Percentiles rank a stretch among this genome's conserved stretches.
These are phyloP conservation scores for Oopsacas minuta DNA, from an alignment of 37 sponge, comb jelly and placozoan genomes.

Conservation along the genomic window DNA sequence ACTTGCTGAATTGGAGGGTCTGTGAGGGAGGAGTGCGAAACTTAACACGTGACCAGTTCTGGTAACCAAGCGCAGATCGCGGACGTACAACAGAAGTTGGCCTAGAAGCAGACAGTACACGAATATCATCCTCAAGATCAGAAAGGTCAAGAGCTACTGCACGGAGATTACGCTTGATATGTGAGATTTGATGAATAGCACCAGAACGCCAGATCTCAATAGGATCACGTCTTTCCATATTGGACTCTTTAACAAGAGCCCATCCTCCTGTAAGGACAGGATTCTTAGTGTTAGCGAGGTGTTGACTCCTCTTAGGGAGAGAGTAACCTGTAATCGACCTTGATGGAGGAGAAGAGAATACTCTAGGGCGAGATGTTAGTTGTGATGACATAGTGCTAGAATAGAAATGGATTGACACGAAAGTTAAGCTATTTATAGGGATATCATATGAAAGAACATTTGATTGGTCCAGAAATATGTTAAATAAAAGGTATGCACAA, in stretches of 20 bases:
- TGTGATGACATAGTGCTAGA: slow-evolving; percentile 6
- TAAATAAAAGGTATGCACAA: not conserved
- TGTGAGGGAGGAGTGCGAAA: not conserved
- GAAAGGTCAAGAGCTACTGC: not conserved
- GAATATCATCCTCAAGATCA: not conserved
- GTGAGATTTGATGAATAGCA: not conserved
- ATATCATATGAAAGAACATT: not conserved
- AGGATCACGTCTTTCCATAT: not conserved
- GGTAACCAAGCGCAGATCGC: not conserved
- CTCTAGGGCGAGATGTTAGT: not conserved
- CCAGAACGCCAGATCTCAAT: slow-evolving; percentile 3
- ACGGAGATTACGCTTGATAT: not conserved
- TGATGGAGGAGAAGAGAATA: not conserved
- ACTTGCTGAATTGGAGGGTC: slow-evolving; percentile 7
- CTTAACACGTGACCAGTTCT: slow-evolving; percentile 15
- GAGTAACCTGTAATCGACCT: not conserved
- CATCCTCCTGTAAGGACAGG: not conserved
- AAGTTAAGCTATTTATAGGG: too few relatives aligned
- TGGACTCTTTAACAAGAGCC: not conserved
- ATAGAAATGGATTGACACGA: too few relatives aligned
- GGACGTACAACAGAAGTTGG: not conserved
- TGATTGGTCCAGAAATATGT: not conserved
- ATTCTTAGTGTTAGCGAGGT: not conserved
- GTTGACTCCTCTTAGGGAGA: not conserved
- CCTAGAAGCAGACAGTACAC: not conserved